A percentile compares a stretch with the other conserved stretches of the same genome.
Conservation (phyloP, 2,797 vertebrate genomes). For the Alectoris magna region DNA sequence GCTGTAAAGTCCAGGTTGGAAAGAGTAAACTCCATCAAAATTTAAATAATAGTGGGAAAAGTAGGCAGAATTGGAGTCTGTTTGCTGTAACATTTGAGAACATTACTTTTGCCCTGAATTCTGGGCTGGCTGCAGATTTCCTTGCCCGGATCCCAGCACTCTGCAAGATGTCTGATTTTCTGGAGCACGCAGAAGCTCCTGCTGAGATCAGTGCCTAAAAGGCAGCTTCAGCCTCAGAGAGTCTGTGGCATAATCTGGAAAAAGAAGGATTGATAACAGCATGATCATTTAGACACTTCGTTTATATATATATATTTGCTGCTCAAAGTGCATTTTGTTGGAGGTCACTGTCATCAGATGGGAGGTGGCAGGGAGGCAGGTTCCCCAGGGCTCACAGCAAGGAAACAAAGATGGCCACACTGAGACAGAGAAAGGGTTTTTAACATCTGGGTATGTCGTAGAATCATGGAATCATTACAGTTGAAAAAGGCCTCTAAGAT, state of each 20-base stretch:
- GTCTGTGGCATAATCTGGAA: background rate
- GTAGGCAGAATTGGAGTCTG: background rate
- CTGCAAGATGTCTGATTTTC: background rate
- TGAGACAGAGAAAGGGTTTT: background rate
- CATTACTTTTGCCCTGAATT: background rate
- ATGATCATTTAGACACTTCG: background rate
- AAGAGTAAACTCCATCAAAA: background rate
- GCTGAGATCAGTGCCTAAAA: rapidly evolving
- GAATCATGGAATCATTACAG: no score
- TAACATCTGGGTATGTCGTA: background rate
- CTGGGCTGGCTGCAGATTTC: background rate
- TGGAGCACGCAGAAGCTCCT: background rate
- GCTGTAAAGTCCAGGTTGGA: background rate
- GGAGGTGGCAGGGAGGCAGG: background rate
- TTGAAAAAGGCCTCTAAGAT: no score
- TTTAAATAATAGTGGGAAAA: background rate
- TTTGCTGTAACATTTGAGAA: background rate
- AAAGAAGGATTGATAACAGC: background rate
- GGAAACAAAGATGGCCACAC: background rate
- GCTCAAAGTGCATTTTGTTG: background rate
- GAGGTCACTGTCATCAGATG: background rate
- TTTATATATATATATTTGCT: background rate
- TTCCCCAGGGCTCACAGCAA: background rate
- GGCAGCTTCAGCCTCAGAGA: background rate
- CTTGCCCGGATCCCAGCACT: background rate